Evolutionary conservation across 1,140 invertebrate species (phyloP).

Genomic region (Hermatobates lingyangjiaoensis): DNA sequence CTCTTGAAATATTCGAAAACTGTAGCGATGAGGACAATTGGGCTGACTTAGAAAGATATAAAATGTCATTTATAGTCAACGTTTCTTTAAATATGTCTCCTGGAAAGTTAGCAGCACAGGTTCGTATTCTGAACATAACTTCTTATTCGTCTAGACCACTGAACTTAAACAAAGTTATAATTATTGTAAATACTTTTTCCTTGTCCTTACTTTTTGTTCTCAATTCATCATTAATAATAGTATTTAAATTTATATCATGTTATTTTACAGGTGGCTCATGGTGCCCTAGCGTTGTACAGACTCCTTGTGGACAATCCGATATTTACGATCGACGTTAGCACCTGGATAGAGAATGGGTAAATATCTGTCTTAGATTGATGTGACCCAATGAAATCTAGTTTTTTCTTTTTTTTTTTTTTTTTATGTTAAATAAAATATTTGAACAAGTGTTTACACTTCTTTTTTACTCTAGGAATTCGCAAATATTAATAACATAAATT

Average conservation of each 20-base stretch:
- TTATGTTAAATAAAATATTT: too few species aligned
- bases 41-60: constrained; percentile 27
- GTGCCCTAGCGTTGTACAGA: constrained; percentile 35
- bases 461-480: too few species aligned
- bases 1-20: constrained; percentile 16
- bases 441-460: too few species aligned
- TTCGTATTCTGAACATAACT: too few species aligned
- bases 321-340: constrained; percentile 27
- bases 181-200: too few species aligned
- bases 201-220: background rate
- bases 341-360: constrained; percentile 33
- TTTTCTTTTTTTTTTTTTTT: too few species aligned
- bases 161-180: too few species aligned
- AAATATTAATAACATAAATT: too few species aligned
- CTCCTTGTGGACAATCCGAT: constrained; percentile 25
- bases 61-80: constrained; percentile 49
- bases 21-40: constrained; percentile 8
- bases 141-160: too few species aligned
- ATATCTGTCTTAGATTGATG: too few species aligned
- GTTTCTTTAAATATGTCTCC: constrained; percentile 35
- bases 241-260: constrained; percentile 19
- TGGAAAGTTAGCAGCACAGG: constrained; percentile 26
- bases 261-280: constrained; percentile 40
- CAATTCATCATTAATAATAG: background rate
- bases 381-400: too few species aligned